Evolutionary conservation across 2,797 vertebrate species (phyloP), one percentile per base, ranked within the genome.

Genomic region (Sebastes nivosus): DNA sequence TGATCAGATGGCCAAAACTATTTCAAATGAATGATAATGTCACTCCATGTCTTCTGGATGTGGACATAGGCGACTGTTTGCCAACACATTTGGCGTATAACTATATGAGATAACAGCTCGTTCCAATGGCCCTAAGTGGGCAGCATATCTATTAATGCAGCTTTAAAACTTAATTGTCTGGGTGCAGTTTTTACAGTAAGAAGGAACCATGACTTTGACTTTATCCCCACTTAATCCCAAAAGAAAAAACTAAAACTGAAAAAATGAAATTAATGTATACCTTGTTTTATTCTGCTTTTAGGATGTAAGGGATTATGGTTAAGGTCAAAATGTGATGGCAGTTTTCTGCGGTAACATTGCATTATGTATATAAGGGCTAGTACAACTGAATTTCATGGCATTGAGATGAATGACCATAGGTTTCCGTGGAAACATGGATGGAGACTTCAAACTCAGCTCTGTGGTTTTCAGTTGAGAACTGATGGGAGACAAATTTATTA

Each of bases 401-500:
- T 16, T 58, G 61, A 32, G 6, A 65, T 32, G 11, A 24, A n/a
- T 58, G 32, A 46, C 42, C 16, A 18, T 46, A 27, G 25, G 25
- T 46, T 46, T 46, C 42, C 18, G 3, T 32, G 16, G 34, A 9
- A 66, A 8, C 24, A 36, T 20, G 9, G 25, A 67, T 36, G 27
- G 11, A 67, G 61, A 29, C 59, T n/a, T 66, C 32, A 76, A 34
- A 52, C 58, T 72, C 27, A 75, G 24, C 54, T 68, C 30, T 6
- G 46, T 22, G 16, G 30, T 70, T 20, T 70, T 68, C 54, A 61
- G 27, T 14, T 27, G 30, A 7, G 14, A 61, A 58, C 8, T 34
- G 11, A 42, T 9, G 11, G 60, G 10, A 77, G 72, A 87, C 58
- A 67, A 20, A 55, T 72, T 36, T 72, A 60, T 80, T 77, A 52